These are phyloP conservation scores for Oryctes rhinoceros DNA, from an alignment of 1,140 invertebrate species.

Conservation along the genomic window DNA sequence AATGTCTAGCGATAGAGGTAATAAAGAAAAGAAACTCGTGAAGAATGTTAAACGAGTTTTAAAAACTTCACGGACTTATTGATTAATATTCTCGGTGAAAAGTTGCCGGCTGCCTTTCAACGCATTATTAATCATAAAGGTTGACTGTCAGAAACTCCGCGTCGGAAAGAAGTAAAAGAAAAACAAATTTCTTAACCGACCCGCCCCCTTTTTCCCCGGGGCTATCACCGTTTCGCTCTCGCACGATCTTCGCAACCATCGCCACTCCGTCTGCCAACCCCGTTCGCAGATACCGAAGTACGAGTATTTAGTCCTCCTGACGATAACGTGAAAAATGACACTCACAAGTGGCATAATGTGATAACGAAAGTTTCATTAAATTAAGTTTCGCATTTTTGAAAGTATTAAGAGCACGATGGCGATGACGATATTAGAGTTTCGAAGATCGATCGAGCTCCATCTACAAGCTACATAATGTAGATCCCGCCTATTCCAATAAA, in stretches of 20 bases:
- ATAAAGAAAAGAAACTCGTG: not conserved
- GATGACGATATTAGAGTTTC: constrained; percentile 5
- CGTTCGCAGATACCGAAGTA: not conserved
- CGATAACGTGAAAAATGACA: constrained; percentile 28
- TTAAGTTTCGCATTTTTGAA: constrained; percentile 3
- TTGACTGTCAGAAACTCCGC: constrained; percentile 26
- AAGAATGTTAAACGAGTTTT: constrained; percentile 32
- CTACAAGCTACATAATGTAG: not conserved
- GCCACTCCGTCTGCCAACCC: not conserved
- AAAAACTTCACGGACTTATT: constrained; percentile 21
- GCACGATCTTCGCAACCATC: not conserved
- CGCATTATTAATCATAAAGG: constrained; percentile 18
- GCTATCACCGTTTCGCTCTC: not conserved
- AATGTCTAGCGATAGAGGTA: not conserved
- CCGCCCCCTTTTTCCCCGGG: not conserved
- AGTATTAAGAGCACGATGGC: not conserved
- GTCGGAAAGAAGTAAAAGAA: constrained; percentile 3
- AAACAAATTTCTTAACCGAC: constrained; percentile 30
- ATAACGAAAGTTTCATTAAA: constrained; percentile 31
- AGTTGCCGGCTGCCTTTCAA: constrained; percentile 28
- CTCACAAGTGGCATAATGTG: constrained; percentile 29
- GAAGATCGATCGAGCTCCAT: not conserved
- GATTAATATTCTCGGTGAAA: constrained; percentile 19
- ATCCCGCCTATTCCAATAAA: not conserved
- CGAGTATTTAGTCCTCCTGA: not conserved